Conservation (phyloP, 2,113 vertebrate genomes). For the Rhinolophus ferrumequinum region DNA sequence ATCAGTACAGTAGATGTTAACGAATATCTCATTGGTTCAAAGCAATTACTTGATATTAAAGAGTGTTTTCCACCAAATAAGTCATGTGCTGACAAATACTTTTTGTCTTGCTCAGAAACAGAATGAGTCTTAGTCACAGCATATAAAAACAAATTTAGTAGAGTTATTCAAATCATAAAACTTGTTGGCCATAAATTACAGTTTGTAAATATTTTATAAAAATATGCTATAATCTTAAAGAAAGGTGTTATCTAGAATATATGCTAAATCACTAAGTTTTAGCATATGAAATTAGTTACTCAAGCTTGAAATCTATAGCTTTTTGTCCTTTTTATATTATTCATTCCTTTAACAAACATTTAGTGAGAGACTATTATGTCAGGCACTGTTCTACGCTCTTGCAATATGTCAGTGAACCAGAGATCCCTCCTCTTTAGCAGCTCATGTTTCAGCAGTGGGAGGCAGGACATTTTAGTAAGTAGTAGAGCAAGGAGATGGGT, state of each 20-base stretch:
- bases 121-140: background rate
- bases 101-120: slow-evolving; percentile 20
- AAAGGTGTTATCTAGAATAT: background rate
- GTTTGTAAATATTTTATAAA: slow-evolving; percentile 2
- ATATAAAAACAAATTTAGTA: background rate
- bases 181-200: background rate
- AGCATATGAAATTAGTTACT: background rate
- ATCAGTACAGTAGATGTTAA: background rate
- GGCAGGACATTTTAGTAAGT: background rate
- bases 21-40: background rate
- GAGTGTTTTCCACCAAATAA: background rate
- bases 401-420: background rate
- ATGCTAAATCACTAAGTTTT: slow-evolving; percentile 3
- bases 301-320: background rate
- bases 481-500: background rate
- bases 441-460: background rate
- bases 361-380: background rate
- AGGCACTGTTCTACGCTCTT: background rate
- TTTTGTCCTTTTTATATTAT: background rate
- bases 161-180: background rate
- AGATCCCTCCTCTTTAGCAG: background rate
- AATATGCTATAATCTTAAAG: background rate
- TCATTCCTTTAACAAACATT: background rate
- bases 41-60: background rate
- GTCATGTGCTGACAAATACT: background rate